Evolutionary conservation across 2,797 vertebrate genomes (phyloP), one percentile per base, ranked within the genome.

Genomic region (Halcyon chelicuti): DNA sequence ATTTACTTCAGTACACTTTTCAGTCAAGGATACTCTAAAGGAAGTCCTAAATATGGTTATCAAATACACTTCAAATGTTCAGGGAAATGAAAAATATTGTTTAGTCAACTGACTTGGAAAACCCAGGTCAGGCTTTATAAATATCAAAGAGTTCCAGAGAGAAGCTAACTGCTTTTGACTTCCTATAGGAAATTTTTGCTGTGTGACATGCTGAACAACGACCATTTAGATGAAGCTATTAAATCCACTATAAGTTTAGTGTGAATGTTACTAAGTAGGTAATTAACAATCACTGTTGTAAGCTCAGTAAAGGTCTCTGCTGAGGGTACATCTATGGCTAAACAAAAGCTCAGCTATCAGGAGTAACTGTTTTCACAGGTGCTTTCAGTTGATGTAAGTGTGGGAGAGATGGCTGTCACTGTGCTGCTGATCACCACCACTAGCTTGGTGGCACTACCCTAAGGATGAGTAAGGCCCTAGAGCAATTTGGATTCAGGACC

Each of bases 161-260:
- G 28, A 62, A 75, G 39, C 51, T 78, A 90, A 75, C 25, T 39
- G 28, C 31, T 74, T 77, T 52, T 3, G 3, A 31, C 47, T 90
- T 95, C 70, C 76, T 68, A 37, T 33, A 74, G 71, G 74, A 96
- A 94, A 54, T 57, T 73, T 90, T 95, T 92, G 55, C 29, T 46
- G 17, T 47, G 31, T 63, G 35, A 90, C 18, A 19, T 28, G 46
- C 31, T 73, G 31, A 84, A 75, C 42, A 91, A 58, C 42, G 73
- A 60, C 54, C 25, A 60, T 49, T 86, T 78, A 73, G 29, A 86
- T 61, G 16, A 88, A 54, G 37, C 66, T 73, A 65, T 68, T 84
- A 86, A 47, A 68, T 13, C 8, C 25, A 22, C 18, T 28, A 2
- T 12, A 67, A 67, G 28, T 22, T 51, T 39, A 52, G 8, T 7